phyloP scores from a whole-genome alignment of 2,888 invertebrate genomes.

The Erebia epiphron region DNA sequence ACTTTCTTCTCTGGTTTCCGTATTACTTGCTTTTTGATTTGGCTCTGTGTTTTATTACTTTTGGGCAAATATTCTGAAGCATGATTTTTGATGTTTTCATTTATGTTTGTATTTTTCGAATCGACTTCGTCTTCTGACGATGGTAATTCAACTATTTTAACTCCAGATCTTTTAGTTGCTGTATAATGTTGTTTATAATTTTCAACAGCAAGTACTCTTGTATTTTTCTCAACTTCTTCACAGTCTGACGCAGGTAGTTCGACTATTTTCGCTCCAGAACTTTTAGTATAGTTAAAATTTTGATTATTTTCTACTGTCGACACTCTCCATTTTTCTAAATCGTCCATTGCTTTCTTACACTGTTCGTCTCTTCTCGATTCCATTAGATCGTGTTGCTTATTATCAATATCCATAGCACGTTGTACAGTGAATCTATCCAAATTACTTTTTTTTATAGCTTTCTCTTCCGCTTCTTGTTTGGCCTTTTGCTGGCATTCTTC shows the following conservation, averaged over 20 bases:
- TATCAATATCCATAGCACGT: constrained; percentile 76
- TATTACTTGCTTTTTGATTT: constrained; percentile 35
- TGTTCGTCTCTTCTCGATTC: constrained; percentile 84
- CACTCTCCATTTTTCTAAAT: constrained; percentile 84
- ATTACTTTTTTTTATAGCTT: constrained; percentile 74
- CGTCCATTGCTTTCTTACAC: constrained; percentile 84
- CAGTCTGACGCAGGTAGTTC: constrained; percentile 54
- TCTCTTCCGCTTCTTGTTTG: constrained; percentile 80
- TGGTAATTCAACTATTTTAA: constrained; percentile 55
- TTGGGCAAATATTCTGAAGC: background rate
- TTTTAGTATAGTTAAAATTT: constrained; percentile 33
- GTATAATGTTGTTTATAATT: constrained; percentile 32
- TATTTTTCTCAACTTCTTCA: constrained; percentile 40
- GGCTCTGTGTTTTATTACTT: background rate
- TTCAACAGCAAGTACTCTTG: background rate
- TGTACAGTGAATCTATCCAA: constrained; percentile 81
- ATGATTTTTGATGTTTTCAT: background rate
- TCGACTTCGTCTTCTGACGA: constrained; percentile 49
- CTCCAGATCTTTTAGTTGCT: constrained; percentile 36
- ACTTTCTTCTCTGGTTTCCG: constrained; percentile 47
- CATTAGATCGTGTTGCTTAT: constrained; percentile 82
- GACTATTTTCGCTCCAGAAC: constrained; percentile 50
- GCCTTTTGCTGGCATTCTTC: constrained; percentile 81
- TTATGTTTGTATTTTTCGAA: constrained; percentile 31
- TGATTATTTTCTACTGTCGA: constrained; percentile 20